Evolutionary conservation across 2,113 vertebrate species (phyloP).

Genomic region (Notechis scutatus): DNA sequence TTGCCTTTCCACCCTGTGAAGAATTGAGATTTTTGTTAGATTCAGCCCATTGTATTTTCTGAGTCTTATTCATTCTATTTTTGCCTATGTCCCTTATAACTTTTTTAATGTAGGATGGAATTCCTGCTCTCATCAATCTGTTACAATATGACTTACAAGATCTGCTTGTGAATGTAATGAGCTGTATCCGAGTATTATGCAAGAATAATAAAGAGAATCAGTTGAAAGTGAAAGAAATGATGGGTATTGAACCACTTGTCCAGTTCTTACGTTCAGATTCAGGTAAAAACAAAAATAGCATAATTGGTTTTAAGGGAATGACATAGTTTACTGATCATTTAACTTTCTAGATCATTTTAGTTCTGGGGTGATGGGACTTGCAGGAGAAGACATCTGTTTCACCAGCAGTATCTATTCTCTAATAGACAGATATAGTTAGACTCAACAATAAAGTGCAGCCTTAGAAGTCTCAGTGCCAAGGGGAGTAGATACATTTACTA

Average conservation of each 20-base stretch:
- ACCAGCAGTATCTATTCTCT: neutral
- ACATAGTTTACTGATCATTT: neutral
- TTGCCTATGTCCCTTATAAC: neutral
- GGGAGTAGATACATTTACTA: neutral
- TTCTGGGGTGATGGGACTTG: neutral
- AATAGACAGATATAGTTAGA: neutral
- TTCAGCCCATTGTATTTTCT: neutral
- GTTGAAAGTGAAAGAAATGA: conserved; percentile 52
- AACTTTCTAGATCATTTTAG: neutral
- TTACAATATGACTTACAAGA: conserved; percentile 61
- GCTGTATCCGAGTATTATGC: conserved; percentile 69
- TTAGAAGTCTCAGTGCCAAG: neutral
- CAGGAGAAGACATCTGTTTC: neutral
- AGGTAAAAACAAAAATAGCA: conserved; percentile 56
- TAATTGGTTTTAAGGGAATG: neutral
- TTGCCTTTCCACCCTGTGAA: neutral
- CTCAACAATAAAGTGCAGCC: neutral
- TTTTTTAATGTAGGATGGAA: conserved; percentile 64
- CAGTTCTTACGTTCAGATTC: conserved; percentile 67
- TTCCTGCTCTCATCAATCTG: conserved; percentile 65
- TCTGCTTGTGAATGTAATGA: conserved; percentile 71
- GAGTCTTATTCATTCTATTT: neutral
- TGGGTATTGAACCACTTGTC: conserved; percentile 67
- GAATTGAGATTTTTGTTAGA: neutral
- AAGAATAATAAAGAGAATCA: conserved; percentile 63